Base-by-base conservation (phyloP, 2,888 invertebrate species). In the Tachystola acroxantha region DNA sequence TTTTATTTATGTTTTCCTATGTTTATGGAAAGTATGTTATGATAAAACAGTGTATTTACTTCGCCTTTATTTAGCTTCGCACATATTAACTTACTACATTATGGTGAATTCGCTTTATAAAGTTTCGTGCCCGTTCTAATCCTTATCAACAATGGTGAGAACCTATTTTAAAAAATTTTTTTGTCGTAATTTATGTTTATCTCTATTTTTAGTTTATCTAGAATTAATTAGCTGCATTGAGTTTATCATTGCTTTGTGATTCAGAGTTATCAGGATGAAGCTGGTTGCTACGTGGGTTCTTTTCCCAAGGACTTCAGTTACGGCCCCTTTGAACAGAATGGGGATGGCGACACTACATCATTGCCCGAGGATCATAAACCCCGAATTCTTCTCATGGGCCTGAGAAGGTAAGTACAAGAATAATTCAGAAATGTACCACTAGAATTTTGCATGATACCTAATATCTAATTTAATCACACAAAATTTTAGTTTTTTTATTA, bases 251-350 rank as follows among this genome's bases (percentile, higher is more conserved):
- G 30, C 24, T 4, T 33, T 10, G 31, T 32, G 29, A 40, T 49
- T 24, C 45, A 88, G 88, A 88, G 87, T 72, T 88, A 87, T 71
- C 88, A 84, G 64, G 90, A 90, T 56, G 89, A 88, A 60, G 73
- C 82, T 43, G 77, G 72, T 53, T 72, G 69, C 68, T 90, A 80
- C 57, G 89, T 88, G 48, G 90, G 89, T 22, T 89, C 90, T 14
- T 97, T 97, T 73, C 96, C 97, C 6, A 96, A 96, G 74, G 95
- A 96, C 68, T 97, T 96, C 81, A 96, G 95, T 28, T 98, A 97
- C 75, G 95, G 96, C 1, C 92, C 93, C 7, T 96, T 94, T 62
- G 96, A 96, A 67, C 94, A 93, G 39, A 94, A 94, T 59, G 91
- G 89, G 30, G 93, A 93, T 55, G 90, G 90, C 26, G 88, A 88